Base-by-base conservation (phyloP, 2,888 invertebrate species). In the Drosophila paranaensis region DNA sequence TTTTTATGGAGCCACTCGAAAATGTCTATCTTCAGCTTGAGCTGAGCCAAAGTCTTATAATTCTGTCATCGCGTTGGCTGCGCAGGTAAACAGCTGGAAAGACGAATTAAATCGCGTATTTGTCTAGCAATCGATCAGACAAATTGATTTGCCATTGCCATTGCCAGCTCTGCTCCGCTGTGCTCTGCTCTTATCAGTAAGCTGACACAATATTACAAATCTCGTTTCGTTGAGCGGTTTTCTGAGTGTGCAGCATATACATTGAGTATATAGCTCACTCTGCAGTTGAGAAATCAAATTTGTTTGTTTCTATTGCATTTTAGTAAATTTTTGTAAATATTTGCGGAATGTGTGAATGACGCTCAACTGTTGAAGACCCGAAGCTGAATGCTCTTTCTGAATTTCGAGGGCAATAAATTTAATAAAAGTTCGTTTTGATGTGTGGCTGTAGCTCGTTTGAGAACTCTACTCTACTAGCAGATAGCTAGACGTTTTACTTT, bases 1-100 rank as follows among this genome's bases (percentile, higher is more conserved):
- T 79, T 88, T 89, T 76, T 74, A 89, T 85, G 68, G 67, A 70
- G 71, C 55, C 65, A 71, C 66, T 72, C 63, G 63, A 69, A 84
- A 66, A 60, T 73, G 65, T 62, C 53, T 79, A 65, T 60, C 43
- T 55, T 13, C n/a, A 58, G 54, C 42, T 42, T 8, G 6, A 11
- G 40, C 54, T 43, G 10, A 27, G 16, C 27, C 25, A 43, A 60
- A 67, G 71, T 75, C 60, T 48, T 67, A 79, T 64, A 63, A 64
- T 53, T 79, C 60, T 66, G 53, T 45, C 53, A 50, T 61, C 16
- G 35, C 53, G 56, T 74, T 82, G 53, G 84, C 56, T 60, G 55
- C 56, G 10, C 16, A 9, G 40, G 46, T 25, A 61, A 65, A 71
- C 56, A 56, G 14, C 13, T 14, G 30, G 25, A 60, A 54, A 55